A percentile compares a stretch with the other conserved stretches of the same genome.
Conservation (phyloP, 2,888 invertebrate genomes). For the Myopa tessellatipennis region DNA sequence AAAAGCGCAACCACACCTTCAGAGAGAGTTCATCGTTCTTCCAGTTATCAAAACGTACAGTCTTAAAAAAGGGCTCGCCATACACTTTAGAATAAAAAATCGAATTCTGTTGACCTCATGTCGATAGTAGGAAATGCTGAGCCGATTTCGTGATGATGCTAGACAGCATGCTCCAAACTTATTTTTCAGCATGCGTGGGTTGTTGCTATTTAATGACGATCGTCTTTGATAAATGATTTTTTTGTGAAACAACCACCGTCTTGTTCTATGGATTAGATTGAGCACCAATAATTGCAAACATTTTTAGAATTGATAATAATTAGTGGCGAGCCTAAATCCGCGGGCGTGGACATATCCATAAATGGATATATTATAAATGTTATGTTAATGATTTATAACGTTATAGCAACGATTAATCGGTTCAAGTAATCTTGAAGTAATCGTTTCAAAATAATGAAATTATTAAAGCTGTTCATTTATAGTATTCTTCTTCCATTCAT, state of each 20-base stretch:
- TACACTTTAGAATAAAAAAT: background rate
- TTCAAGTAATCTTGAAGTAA: too few species aligned
- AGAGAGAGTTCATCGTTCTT: background rate
- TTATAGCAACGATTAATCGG: too few species aligned
- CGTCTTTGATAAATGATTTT: slow-evolving; percentile 12
- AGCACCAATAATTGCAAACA: background rate
- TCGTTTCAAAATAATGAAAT: too few species aligned
- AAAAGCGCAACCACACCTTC: background rate
- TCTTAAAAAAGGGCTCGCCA: background rate
- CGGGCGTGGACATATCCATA: background rate
- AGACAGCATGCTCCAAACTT: slow-evolving; percentile 3
- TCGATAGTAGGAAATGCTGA: background rate
- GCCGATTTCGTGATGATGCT: background rate
- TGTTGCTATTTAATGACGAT: slow-evolving; percentile 4
- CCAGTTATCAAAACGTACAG: background rate
- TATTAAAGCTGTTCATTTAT: too few species aligned
- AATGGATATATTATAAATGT: too few species aligned
- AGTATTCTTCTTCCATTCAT: too few species aligned
- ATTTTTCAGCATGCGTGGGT: slow-evolving; percentile 15
- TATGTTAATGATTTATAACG: too few species aligned
- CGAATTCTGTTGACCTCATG: background rate
- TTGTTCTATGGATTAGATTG: slow-evolving; percentile 27
- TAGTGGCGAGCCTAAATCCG: background rate
- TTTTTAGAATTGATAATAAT: too few species aligned
- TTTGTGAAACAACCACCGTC: slow-evolving; percentile 42